Evolutionary conservation across 2,888 invertebrate genomes (phyloP).

Genomic region (Mystacides longicornis): DNA sequence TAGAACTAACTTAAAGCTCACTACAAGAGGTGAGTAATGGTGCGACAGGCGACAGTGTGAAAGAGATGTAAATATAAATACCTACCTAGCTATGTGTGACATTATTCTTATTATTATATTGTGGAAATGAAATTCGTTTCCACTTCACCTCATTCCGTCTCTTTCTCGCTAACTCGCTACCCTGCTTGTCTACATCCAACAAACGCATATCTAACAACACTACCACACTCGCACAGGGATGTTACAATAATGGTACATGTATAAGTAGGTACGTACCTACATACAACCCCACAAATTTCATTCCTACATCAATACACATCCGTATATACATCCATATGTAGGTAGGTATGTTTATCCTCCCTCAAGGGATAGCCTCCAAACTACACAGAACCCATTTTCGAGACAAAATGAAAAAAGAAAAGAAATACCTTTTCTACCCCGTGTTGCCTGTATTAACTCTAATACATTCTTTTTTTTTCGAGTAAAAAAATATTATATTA

Average conservation of each 20-base stretch:
- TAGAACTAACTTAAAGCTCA: too few relatives aligned
- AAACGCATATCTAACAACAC: not conserved
- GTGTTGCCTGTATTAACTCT: too few relatives aligned
- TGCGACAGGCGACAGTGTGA: conserved; percentile 23
- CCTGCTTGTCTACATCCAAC: not conserved
- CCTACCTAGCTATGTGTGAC: too few relatives aligned
- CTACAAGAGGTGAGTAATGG: conserved; percentile 22
- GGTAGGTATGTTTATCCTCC: not conserved
- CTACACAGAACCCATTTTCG: conserved; percentile 17
- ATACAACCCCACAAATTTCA: not conserved
- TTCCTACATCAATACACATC: conserved; percentile 1
- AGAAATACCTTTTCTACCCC: conserved; percentile 3
- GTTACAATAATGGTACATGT: not conserved
- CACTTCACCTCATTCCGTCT: conserved; percentile 12
- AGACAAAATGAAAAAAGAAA: conserved; percentile 14
- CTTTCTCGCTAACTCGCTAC: not conserved
- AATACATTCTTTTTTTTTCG: too few relatives aligned
- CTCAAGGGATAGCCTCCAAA: conserved; percentile 16
- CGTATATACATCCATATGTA: not conserved
- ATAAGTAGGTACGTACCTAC: not conserved
- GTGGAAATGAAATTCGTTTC: conserved; percentile 25
- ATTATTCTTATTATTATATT: conserved; percentile 25
- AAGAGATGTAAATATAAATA: conserved; percentile 22
- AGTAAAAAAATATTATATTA: too few relatives aligned
- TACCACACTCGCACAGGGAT: not conserved